Evolutionary conservation across 2,888 invertebrate genomes (phyloP).

Genomic region (Rotaria sp.): DNA sequence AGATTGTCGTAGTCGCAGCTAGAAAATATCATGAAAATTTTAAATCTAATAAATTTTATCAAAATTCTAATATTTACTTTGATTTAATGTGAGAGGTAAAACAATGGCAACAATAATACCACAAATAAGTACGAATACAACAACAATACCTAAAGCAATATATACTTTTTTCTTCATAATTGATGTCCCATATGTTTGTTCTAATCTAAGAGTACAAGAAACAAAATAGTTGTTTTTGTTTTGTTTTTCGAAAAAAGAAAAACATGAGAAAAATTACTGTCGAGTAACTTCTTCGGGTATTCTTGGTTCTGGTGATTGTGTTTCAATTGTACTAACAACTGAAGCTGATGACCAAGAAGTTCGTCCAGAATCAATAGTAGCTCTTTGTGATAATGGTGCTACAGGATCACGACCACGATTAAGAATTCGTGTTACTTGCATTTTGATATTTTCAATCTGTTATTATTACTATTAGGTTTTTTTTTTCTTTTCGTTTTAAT

Average conservation of each 20-base stretch:
- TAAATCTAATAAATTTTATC: too few species aligned
- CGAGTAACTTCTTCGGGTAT: too few species aligned
- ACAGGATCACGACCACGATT: background rate
- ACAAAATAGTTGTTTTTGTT: too few species aligned
- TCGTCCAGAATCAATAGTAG: background rate
- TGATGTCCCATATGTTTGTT: background rate
- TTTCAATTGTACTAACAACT: background rate
- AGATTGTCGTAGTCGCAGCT: too few species aligned
- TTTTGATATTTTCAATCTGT: background rate
- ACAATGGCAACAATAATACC: background rate
- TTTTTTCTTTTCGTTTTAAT: background rate
- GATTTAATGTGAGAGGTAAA: too few species aligned
- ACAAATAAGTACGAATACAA: background rate
- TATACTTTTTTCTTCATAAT: background rate
- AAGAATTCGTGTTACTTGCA: background rate
- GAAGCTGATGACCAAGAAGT: background rate
- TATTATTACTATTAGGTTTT: background rate
- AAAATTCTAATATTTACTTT: background rate
- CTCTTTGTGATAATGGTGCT: background rate
- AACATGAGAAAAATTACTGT: too few species aligned
- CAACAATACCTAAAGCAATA: background rate
- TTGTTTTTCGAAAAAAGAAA: too few species aligned
- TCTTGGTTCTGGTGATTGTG: too few species aligned
- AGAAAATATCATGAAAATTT: too few species aligned
- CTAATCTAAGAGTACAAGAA: background rate